Base-by-base conservation (phyloP, 2,797 vertebrate genomes). In the Ambastaia sidthimunki region DNA sequence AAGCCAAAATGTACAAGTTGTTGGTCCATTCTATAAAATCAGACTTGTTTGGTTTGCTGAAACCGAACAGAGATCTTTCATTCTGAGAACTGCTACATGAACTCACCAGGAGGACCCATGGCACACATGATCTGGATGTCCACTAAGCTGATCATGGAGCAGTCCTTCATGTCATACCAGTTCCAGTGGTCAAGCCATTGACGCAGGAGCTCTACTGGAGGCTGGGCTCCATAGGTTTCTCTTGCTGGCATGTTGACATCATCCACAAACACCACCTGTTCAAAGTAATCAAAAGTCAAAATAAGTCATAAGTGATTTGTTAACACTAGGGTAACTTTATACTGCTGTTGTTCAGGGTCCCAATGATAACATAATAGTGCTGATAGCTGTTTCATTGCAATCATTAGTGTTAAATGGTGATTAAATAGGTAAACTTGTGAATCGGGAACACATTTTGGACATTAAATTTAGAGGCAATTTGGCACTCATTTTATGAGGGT, bases 151-250 rank as follows among this genome's bases (percentile, higher is more conserved):
- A 98, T 96, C 90, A 92, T 48, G 47, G 94, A 93, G 85, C 96
- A 97, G 84, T 97, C 96, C 83, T 95, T 98, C 44, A 93, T 87
- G 85, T 98, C 95, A 57, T 98, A 98, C 96, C 97, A 98, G 85
- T 96, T 97, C 93, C 96, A 93, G 85, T 97, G 96, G 88, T 97
- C 96, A 76, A 97, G 89, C 95, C 96, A 97, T 87, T 97, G 96
- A 10, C 96, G 93, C 55, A 98, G 92, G 70, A 98, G 92, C 87
- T 98, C 97, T 72, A 98, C 95, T 2, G 97, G 95, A 0, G 96
- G 96, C 71, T 98, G 96, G 67, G 97, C 96, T 55, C 96, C 96
- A 19, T 96, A 98, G 1, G 95, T 93, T 83, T 97, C 97, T 83
- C 93, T 92, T 23, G 95, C 94, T 15, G 97, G 96, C 96, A 98